phyloP scores from a whole-genome alignment of 2,113 vertebrate species.

The Mesembrinibis cayennensis region DNA sequence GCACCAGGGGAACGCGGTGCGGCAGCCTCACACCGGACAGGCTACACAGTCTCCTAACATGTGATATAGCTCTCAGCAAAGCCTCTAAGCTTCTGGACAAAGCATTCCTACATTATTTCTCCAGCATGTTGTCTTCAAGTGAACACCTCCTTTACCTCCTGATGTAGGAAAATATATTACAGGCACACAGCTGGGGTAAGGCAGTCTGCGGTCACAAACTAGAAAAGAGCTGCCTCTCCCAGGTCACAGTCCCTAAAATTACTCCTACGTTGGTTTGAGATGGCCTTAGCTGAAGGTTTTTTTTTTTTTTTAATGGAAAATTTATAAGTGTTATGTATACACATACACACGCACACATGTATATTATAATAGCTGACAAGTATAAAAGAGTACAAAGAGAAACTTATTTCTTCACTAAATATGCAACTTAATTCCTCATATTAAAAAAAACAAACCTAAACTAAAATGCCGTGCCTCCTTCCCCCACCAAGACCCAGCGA shows the following conservation, averaged over 20 bases:
- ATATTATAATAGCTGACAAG: background rate
- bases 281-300: background rate
- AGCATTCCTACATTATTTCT: background rate
- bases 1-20: rapidly evolving
- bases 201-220: background rate
- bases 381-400: background rate
- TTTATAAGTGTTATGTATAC: background rate
- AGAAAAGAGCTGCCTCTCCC: background rate
- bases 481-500: background rate
- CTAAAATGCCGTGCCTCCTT: background rate
- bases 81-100: background rate
- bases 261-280: background rate
- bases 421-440: background rate
- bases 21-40: background rate
- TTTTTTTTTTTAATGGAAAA: background rate
- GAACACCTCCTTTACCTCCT: background rate
- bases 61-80: rapidly evolving
- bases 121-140: background rate
- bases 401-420: background rate
- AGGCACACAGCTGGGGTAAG: background rate
- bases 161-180: background rate
- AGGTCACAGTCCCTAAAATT: background rate
- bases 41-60: background rate
- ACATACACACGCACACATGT: background rate
- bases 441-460: background rate